phyloP scores from a whole-genome alignment of 1,140 invertebrate species.

The Marisa cornuarietis region DNA sequence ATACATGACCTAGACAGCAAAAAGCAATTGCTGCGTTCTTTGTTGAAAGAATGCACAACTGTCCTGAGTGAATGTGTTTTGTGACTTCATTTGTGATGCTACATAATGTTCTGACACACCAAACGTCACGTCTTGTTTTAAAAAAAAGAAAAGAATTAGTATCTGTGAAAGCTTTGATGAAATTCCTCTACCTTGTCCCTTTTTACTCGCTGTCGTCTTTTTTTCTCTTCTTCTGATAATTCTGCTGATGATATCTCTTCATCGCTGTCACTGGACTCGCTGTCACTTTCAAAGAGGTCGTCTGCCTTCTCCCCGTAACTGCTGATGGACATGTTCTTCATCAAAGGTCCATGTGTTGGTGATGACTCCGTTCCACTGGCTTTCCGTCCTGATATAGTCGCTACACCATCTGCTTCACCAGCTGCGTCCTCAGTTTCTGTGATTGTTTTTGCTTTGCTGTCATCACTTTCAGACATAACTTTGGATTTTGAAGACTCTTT shows the following conservation, averaged over 20 bases:
- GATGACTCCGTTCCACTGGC: slow-evolving; percentile 17
- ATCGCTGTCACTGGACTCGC: slow-evolving; percentile 52
- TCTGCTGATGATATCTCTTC: slow-evolving; percentile 44
- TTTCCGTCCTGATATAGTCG: neutral
- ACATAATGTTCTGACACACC: no score
- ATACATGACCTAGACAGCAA: no score
- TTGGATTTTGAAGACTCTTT: slow-evolving; percentile 13
- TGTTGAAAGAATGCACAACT: no score
- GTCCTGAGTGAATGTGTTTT: no score
- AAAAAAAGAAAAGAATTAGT: no score
- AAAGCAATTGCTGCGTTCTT: no score
- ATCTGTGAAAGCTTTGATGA: no score
- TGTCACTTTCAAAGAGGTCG: slow-evolving; percentile 64
- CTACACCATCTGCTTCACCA: neutral
- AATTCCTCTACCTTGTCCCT: slow-evolving; percentile 49
- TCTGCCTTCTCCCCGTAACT: slow-evolving; percentile 65
- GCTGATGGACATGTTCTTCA: slow-evolving; percentile 30
- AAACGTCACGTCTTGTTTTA: no score
- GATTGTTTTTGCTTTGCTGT: slow-evolving; percentile 9
- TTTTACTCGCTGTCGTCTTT: slow-evolving; percentile 47
- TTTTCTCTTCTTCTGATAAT: slow-evolving; percentile 65
- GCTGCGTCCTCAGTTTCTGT: slow-evolving; percentile 19
- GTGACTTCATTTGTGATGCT: no score
- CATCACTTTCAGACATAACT: slow-evolving; percentile 21
- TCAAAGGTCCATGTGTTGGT: slow-evolving; percentile 23